phyloP scores from a whole-genome alignment of 2,113 vertebrate genomes.

The Bombycilla garrulus region DNA sequence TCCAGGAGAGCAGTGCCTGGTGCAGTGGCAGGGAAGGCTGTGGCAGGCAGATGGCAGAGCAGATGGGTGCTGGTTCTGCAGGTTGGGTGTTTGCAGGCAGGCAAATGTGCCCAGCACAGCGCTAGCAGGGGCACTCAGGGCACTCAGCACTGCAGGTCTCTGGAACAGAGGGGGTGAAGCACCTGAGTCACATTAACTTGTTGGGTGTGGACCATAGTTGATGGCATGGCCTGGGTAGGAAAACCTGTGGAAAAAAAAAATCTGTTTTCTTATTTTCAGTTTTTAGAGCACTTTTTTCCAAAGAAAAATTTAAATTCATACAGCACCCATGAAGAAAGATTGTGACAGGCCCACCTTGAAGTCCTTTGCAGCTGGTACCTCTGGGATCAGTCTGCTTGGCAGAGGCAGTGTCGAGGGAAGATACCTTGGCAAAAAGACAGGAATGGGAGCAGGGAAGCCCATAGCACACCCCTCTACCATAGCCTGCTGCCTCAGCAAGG shows the following conservation, averaged over 20 bases:
- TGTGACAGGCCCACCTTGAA: neutral
- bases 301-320: neutral
- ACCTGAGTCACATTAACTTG: neutral
- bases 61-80: neutral
- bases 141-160: neutral
- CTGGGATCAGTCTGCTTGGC: neutral
- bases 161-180: neutral
- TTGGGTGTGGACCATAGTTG: neutral
- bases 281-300: neutral
- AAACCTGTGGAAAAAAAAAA: neutral
- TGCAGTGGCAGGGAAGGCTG: neutral
- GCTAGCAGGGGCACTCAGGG: neutral
- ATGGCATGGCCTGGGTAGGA: neutral
- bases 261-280: neutral
- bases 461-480: neutral
- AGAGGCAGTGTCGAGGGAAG: neutral
- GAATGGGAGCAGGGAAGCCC: neutral
- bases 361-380: neutral
- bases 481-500: neutral
- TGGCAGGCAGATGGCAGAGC: neutral
- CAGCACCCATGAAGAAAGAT: neutral
- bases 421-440: neutral
- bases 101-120: neutral
- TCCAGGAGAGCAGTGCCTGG: neutral
- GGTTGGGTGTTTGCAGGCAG: neutral